These are phyloP conservation scores for Astropecten irregularis DNA, from an alignment of 53 echinoderm and acorn worm species.

Conservation along the genomic window DNA sequence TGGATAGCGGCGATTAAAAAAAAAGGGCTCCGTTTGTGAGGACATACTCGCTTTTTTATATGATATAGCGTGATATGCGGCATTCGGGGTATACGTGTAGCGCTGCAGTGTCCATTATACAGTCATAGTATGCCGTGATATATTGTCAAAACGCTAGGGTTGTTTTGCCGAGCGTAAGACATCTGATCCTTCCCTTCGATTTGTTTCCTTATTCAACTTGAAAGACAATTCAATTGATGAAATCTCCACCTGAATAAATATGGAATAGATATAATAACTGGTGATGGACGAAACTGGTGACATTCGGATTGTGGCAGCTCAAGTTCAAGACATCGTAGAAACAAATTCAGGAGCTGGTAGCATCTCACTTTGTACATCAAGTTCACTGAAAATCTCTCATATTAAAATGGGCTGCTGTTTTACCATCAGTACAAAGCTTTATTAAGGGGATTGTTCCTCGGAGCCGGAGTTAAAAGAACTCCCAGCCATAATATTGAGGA, in stretches of 20 bases:
- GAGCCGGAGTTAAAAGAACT: too few species aligned
- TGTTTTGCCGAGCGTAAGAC: not conserved
- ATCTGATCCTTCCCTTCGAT: not conserved
- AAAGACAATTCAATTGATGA: slow-evolving; percentile 38
- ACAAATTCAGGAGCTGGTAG: too few species aligned
- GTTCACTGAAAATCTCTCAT: too few species aligned
- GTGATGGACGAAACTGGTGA: too few species aligned
- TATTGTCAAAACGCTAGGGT: not conserved
- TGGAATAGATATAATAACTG: slow-evolving; percentile 16
- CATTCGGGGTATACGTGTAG: too few species aligned
- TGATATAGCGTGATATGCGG: too few species aligned
- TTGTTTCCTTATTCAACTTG: not conserved
- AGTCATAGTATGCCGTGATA: not conserved
- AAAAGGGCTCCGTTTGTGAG: not conserved
- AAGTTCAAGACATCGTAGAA: slow-evolving; percentile 39
- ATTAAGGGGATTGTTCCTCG: too few species aligned
- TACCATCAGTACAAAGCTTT: too few species aligned
- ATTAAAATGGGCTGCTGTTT: too few species aligned
- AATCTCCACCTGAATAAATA: slow-evolving; percentile 12
- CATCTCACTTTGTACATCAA: too few species aligned
- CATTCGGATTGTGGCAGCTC: not conserved
- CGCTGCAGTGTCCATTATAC: not conserved
- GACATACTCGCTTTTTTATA: not conserved
- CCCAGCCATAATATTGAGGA: too few species aligned
- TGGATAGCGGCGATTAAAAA: slow-evolving; percentile 53